Evolutionary conservation across 2,113 vertebrate species (phyloP).

Genomic region (Vulpes lagopus): DNA sequence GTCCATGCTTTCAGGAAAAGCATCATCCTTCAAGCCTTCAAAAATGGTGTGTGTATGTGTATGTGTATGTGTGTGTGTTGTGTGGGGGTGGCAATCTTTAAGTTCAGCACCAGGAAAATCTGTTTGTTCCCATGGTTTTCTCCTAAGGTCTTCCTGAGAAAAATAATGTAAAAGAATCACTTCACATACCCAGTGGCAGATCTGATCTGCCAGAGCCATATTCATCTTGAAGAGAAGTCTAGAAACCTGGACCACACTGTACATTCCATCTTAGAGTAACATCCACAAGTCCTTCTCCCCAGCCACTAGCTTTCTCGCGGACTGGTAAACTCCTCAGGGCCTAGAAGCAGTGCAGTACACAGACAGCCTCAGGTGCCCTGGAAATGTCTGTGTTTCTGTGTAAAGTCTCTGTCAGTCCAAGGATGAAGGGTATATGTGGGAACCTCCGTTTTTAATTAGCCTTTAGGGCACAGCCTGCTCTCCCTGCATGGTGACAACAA

Average conservation of each 20-base stretch:
- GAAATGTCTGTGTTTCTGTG: not conserved
- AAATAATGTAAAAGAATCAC: conserved; percentile 65
- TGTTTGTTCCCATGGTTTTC: not conserved
- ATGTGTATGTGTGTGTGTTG: not conserved
- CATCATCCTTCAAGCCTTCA: conserved; percentile 28
- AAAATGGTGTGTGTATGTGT: not conserved
- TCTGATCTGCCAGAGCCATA: conserved; percentile 18
- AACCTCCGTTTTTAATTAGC: conserved; percentile 77
- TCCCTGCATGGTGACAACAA: conserved; percentile 54
- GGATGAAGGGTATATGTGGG: not conserved
- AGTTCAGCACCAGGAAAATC: not conserved
- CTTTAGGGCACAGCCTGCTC: conserved; percentile 78
- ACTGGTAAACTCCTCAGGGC: not conserved
- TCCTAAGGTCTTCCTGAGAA: conserved; percentile 61
- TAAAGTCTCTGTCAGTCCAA: not conserved
- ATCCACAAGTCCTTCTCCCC: not conserved
- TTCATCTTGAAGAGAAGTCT: not conserved
- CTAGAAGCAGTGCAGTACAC: not conserved
- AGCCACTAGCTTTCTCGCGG: not conserved
- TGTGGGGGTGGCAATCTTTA: not conserved
- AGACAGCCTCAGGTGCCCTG: not conserved
- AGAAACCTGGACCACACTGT: not conserved
- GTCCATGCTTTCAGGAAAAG: conserved; percentile 71
- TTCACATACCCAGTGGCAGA: not conserved
- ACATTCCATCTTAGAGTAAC: not conserved